Conservation (phyloP, 2,113 vertebrate species). For the Lepus americanus region DNA sequence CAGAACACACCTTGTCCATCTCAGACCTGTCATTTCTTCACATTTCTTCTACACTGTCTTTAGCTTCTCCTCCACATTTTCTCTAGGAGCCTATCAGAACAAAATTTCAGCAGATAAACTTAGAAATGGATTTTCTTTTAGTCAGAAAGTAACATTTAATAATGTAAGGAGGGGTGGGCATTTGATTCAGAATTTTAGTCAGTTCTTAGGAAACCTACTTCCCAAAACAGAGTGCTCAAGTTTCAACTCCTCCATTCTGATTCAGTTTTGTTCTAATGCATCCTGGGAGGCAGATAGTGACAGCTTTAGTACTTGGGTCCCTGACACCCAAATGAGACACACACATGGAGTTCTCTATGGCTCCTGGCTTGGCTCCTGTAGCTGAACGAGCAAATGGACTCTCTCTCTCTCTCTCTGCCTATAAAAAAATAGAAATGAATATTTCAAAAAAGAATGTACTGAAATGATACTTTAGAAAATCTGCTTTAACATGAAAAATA, state of each 20-base stretch:
- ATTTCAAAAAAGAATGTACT: background rate
- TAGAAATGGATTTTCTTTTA: background rate
- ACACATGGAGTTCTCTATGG: no score
- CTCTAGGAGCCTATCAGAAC: background rate
- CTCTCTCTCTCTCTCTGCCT: background rate
- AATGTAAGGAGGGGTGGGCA: background rate
- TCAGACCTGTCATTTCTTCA: background rate
- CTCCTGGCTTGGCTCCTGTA: no score
- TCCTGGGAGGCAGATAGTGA: no score
- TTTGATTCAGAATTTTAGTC: background rate
- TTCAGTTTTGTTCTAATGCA: no score
- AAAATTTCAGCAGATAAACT: background rate
- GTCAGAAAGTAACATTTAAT: slow-evolving; percentile 3
- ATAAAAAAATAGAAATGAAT: background rate
- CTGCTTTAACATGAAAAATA: no score
- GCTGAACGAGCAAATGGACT: no score
- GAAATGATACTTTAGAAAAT: background rate
- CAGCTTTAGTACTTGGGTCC: no score
- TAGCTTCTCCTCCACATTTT: background rate
- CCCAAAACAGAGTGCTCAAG: no score
- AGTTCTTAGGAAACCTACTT: background rate
- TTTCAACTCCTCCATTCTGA: no score
- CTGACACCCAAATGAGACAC: no score
- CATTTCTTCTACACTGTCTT: background rate
- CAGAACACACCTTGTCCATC: background rate